phyloP scores from a whole-genome alignment of 2,113 vertebrate genomes.

The Eira barbara region DNA sequence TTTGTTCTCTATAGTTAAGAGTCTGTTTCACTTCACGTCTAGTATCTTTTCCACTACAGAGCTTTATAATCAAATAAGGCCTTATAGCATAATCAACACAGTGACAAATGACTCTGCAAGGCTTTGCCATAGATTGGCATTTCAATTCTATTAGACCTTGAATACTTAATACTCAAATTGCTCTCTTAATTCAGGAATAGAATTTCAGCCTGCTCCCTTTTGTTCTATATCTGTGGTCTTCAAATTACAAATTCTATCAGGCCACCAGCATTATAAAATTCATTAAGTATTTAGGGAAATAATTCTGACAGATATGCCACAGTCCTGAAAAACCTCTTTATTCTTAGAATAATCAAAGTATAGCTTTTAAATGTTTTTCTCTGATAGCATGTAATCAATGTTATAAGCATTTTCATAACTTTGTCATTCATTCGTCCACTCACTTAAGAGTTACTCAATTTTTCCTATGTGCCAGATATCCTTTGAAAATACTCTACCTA shows the following conservation, averaged over 20 bases:
- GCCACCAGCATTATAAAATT: constrained; percentile 26
- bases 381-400: constrained; percentile 13
- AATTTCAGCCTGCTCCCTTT: background rate
- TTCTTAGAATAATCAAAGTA: constrained; percentile 46
- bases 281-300: constrained; percentile 25
- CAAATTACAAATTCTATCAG: constrained; percentile 40
- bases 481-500: background rate
- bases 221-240: background rate
- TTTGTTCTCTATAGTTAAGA: background rate
- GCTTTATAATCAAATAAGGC: constrained; percentile 1
- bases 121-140: background rate
- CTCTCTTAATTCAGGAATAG: constrained; percentile 19
- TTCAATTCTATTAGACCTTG: constrained; percentile 31
- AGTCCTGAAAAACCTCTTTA: constrained; percentile 25
- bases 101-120: constrained; percentile 29
- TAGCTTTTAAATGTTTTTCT: constrained; percentile 42
- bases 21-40: background rate
- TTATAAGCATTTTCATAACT: constrained; percentile 34
- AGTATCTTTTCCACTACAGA: background rate
- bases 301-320: constrained; percentile 31
- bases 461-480: constrained; percentile 31
- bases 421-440: constrained; percentile 20
- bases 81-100: constrained; percentile 24
- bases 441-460: constrained; percentile 4
- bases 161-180: constrained; percentile 18